Conservation (phyloP, 2,113 vertebrate genomes). For the Antechinus stuartii region DNA sequence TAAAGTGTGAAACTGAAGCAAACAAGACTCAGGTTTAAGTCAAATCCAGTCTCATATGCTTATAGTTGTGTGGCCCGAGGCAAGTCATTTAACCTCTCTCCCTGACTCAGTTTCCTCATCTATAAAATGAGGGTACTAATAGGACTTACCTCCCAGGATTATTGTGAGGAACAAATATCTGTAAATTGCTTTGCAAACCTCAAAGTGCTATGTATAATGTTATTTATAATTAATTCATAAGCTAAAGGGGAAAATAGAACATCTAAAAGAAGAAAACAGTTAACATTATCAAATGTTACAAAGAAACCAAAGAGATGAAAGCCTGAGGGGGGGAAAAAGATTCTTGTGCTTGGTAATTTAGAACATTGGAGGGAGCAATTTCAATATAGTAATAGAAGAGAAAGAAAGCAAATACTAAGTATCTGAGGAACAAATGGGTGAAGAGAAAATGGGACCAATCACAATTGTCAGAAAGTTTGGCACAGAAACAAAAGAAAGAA, state of each 20-base stretch:
- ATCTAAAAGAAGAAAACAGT: neutral
- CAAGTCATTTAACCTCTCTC: neutral
- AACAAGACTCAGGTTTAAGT: neutral
- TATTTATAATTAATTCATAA: neutral
- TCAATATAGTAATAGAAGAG: neutral
- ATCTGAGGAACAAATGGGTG: neutral
- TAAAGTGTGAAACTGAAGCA: neutral
- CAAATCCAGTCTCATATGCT: neutral
- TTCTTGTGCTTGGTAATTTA: neutral
- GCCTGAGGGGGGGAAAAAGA: neutral
- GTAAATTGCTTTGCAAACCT: neutral
- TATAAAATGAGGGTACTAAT: neutral
- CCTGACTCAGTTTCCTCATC: neutral
- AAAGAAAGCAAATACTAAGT: neutral
- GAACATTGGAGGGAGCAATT: neutral
- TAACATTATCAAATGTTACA: neutral
- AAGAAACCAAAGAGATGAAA: neutral
- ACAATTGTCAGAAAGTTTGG: neutral
- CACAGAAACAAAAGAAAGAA: neutral
- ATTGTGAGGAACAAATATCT: neutral
- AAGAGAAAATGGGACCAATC: neutral
- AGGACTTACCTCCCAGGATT: neutral
- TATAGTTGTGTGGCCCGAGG: neutral
- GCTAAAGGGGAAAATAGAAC: neutral
- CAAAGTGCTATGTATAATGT: neutral